Evolutionary conservation across 1,140 invertebrate species (phyloP), one percentile per base, ranked within the genome.

Genomic region (Meloidogyne floridensis): DNA sequence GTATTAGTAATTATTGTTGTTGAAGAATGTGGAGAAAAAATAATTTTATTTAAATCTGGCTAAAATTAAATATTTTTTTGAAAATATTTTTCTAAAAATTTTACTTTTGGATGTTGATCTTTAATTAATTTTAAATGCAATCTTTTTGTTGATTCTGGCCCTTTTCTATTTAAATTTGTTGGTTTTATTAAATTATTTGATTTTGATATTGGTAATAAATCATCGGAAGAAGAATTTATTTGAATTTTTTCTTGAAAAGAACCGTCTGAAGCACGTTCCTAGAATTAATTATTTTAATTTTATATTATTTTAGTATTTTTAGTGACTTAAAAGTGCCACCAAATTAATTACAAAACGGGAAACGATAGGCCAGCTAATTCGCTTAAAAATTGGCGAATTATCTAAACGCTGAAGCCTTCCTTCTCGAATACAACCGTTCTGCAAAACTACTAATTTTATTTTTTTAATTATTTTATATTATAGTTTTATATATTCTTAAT

Each of bases 221-320:
- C 75, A 32, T 51, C 32, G 18, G 76, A 11, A 56, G 76, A 54
- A 71, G 59, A 32, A 82, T 81, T 54, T 86, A 78, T n/a, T 47
- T 7, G 9, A 32, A 80, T 43, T 80, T 77, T 80, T 54, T 80
- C 80, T 54, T 80, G 80, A 59, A 80, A 80, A 53, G 72, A 80
- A 13, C 80, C 80, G 20, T 80, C 80, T 5, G 80, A 56, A 3
- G 77, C 13, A 47, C 74, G 18, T 80, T 80, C 80, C 80, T 80
- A 47, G 10, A n/a, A 73, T 47, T 73, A 73, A 73, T 47, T 15
- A 5, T 73, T 3, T 15, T 73, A 5, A 15, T 53, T 9, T 47
- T 7, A 42, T 20, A 6, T 42, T 6, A 42, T 18, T 42, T 71
- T 71, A 76, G 10, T 4, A 47, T 54, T 76, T 47, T 47, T 47